These are phyloP conservation scores for Strigops habroptila DNA, from an alignment of 2,113 vertebrate species.

Conservation along the genomic window DNA sequence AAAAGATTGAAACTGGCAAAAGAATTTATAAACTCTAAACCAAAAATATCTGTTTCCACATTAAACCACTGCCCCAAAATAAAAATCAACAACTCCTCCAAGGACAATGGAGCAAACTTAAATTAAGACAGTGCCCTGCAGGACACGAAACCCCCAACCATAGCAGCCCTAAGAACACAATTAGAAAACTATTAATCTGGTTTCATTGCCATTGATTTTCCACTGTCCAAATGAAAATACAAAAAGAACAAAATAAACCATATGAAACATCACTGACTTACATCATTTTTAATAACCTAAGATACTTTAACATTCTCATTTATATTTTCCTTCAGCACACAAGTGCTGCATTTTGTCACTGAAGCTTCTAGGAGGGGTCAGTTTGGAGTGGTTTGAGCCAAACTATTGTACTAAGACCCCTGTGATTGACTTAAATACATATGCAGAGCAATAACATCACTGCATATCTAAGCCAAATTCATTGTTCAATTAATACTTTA, in stretches of 20 bases:
- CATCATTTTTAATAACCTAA: neutral
- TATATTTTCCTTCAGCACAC: neutral
- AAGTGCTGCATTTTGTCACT: neutral
- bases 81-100: neutral
- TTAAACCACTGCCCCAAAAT: neutral
- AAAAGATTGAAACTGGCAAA: neutral
- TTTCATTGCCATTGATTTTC: neutral
- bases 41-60: neutral
- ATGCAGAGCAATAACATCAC: slow-evolving; percentile 19
- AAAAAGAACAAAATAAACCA: neutral
- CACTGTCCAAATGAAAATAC: neutral
- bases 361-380: neutral
- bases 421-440: neutral
- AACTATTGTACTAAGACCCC: neutral
- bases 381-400: neutral
- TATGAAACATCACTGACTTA: neutral
- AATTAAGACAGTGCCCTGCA: neutral
- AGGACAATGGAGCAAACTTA: neutral
- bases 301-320: neutral
- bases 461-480: neutral
- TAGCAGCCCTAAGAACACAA: neutral
- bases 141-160: neutral
- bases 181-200: neutral
- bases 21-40: neutral
- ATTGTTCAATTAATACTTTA: slow-evolving; percentile 17